Conservation (phyloP, 1,140 invertebrate species). For the Drosophila eugracilis region DNA sequence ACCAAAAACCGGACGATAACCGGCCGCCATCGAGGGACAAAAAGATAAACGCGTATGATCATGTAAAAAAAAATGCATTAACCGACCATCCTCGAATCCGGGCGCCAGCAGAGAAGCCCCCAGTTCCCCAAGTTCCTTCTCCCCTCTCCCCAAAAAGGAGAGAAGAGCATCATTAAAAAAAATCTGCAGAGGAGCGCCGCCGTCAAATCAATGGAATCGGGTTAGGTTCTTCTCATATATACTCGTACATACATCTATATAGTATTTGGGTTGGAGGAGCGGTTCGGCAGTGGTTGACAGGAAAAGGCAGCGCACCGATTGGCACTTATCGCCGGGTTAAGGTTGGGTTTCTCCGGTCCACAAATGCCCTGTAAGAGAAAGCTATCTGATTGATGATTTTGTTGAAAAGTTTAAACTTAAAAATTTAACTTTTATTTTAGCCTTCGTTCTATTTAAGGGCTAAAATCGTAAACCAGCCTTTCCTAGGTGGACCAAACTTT, state of each 20-base stretch:
- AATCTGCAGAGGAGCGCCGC: conserved; percentile 67
- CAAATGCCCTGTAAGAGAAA: conserved; percentile 40
- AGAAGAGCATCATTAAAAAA: conserved; percentile 68
- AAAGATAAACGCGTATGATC: conserved; percentile 82
- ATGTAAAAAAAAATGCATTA: conserved; percentile 82
- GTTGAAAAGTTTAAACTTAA: background rate
- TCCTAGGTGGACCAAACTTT: too few species aligned
- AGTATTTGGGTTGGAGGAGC: conserved; percentile 42
- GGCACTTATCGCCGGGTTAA: conserved; percentile 39
- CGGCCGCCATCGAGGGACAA: conserved; percentile 64
- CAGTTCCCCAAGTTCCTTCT: background rate
- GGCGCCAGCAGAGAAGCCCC: conserved; percentile 18
- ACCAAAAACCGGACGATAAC: conserved; percentile 62
- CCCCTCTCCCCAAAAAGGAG: background rate
- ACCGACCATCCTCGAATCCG: conserved; percentile 49
- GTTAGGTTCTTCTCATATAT: conserved; percentile 28
- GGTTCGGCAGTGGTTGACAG: conserved; percentile 48
- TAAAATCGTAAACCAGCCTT: too few species aligned
- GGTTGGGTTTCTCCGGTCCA: background rate
- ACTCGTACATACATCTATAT: background rate
- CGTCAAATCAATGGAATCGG: conserved; percentile 69
- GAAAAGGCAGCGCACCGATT: conserved; percentile 42
- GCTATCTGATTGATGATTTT: background rate
- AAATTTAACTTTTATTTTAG: too few species aligned
- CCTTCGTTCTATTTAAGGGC: too few species aligned